Conservation (phyloP, 2,888 invertebrate species). For the Trachelus stipa region DNA sequence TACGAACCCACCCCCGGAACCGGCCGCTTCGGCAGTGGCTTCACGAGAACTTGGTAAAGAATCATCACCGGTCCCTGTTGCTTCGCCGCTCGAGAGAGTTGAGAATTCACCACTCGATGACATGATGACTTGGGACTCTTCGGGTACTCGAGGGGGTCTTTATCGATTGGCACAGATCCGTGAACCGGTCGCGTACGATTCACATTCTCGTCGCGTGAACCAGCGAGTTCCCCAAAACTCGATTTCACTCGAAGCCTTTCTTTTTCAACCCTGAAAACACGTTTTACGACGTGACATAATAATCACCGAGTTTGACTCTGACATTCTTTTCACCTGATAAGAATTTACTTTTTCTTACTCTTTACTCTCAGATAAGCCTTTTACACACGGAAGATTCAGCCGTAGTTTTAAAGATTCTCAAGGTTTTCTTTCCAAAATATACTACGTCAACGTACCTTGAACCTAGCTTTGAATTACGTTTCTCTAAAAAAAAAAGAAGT, state of each 20-base stretch:
- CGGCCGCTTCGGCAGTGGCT: constrained; percentile 59
- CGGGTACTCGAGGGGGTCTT: not conserved
- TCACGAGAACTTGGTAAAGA: constrained; percentile 61
- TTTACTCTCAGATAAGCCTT: not conserved
- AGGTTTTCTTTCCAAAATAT: not conserved
- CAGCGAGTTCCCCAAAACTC: not conserved
- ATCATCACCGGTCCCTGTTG: constrained; percentile 60
- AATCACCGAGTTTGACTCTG: not conserved
- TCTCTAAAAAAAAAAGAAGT: constrained; percentile 24
- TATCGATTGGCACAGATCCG: not conserved
- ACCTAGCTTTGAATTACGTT: not conserved
- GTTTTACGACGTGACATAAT: not conserved
- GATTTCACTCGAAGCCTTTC: not conserved
- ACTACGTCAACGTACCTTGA: not conserved
- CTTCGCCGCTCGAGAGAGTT: constrained; percentile 62
- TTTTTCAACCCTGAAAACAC: not conserved
- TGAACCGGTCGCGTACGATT: not conserved
- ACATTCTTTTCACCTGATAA: not conserved
- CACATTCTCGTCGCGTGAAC: not conserved
- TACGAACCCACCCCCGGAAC: constrained; percentile 56
- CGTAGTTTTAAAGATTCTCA: not conserved
- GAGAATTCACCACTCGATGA: constrained; percentile 64
- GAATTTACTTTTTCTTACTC: not conserved
- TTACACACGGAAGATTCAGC: not conserved
- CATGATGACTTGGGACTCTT: constrained; percentile 35